Percentiles rank a stretch among this genome's conserved stretches.
These are phyloP conservation scores for Oceanites oceanicus DNA, from an alignment of 2,113 vertebrate species.

Conservation along the genomic window DNA sequence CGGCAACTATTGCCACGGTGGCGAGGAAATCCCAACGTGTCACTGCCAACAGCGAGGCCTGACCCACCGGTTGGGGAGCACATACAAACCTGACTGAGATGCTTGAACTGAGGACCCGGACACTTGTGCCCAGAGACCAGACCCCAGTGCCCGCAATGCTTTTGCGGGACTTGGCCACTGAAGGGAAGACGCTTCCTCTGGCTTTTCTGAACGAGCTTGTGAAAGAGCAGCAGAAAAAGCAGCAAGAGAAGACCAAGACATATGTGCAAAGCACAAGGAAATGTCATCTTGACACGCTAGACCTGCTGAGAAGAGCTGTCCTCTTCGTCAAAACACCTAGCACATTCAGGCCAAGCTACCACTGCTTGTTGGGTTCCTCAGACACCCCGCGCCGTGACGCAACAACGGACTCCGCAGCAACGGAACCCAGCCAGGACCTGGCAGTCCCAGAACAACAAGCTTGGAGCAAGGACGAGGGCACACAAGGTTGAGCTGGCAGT, in stretches of 20 bases:
- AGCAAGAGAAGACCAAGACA: not conserved
- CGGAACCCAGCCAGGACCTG: not conserved
- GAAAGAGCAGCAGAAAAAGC: not conserved
- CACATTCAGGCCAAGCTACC: not conserved
- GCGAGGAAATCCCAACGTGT: not conserved
- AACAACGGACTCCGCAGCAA: not conserved
- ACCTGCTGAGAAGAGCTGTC: not conserved
- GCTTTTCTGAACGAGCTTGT: not conserved
- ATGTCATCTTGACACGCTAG: not conserved
- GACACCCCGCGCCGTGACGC: not conserved
- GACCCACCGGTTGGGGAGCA: accelerated
- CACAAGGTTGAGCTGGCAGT: not conserved
- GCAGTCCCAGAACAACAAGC: not conserved
- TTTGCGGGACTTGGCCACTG: not conserved
- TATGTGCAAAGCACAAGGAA: not conserved
- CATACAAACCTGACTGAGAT: not conserved
- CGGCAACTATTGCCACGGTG: not conserved
- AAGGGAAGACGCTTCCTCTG: not conserved
- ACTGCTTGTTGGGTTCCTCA: not conserved
- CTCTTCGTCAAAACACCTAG: not conserved
- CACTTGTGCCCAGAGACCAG: not conserved
- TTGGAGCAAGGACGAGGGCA: not conserved
- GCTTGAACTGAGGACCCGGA: not conserved
- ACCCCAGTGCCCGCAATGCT: not conserved
- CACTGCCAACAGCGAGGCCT: accelerated